phyloP scores from a whole-genome alignment of 2,113 vertebrate genomes.

The Sitta europaea region DNA sequence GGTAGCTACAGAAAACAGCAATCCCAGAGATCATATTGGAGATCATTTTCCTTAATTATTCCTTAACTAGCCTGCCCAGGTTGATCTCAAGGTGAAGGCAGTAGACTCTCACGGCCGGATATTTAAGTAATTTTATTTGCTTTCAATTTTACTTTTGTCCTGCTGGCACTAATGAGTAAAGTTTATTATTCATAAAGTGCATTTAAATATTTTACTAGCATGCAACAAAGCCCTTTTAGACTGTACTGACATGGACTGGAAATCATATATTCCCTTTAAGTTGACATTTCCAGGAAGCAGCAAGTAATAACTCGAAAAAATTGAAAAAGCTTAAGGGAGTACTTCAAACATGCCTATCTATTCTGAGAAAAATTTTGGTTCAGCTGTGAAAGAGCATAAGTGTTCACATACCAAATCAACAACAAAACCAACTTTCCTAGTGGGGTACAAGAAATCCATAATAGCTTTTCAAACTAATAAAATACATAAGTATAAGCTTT shows the following conservation, averaged over 20 bases:
- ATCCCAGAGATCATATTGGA: slow-evolving; percentile 7
- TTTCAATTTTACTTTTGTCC: background rate
- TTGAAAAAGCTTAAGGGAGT: background rate
- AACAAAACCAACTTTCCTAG: background rate
- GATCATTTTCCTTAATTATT: slow-evolving; percentile 60
- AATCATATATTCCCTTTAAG: background rate
- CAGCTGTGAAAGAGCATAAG: background rate
- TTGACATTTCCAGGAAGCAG: background rate
- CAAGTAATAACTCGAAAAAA: background rate
- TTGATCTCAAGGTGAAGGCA: background rate
- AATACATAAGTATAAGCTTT: background rate
- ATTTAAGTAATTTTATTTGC: background rate
- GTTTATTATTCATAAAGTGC: background rate
- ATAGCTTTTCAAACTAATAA: background rate
- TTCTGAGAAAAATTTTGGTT: background rate
- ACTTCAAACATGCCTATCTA: background rate
- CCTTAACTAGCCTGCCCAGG: slow-evolving; percentile 12
- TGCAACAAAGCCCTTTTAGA: background rate
- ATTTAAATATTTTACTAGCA: background rate
- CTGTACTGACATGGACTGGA: background rate
- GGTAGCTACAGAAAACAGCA: slow-evolving; percentile 41
- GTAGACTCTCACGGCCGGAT: background rate
- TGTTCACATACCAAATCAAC: background rate
- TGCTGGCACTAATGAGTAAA: background rate
- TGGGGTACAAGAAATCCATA: background rate